These are phyloP conservation scores for Dromaius novaehollandiae DNA, from an alignment of 2,113 vertebrate genomes.

Conservation along the genomic window DNA sequence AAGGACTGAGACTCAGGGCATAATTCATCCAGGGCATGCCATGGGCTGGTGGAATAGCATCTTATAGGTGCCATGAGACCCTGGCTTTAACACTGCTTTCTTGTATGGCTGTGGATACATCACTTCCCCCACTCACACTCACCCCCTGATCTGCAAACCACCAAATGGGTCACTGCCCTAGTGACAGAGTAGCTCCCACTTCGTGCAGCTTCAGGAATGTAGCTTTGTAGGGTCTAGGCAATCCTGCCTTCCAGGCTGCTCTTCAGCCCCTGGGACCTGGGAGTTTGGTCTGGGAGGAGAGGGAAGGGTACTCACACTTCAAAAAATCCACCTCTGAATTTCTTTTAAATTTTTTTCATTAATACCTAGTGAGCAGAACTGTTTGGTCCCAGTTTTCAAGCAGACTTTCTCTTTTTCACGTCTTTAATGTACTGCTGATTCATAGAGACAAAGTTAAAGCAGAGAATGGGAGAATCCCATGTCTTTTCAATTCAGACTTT, in stretches of 20 bases:
- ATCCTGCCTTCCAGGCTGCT: neutral
- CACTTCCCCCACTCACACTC: fast-evolving
- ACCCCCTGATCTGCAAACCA: neutral
- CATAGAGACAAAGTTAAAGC: neutral
- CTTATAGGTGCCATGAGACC: neutral
- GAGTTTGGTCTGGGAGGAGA: neutral
- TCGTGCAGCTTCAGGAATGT: neutral
- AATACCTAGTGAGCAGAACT: neutral
- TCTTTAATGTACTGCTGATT: neutral
- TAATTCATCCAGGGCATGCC: neutral
- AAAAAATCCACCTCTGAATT: neutral
- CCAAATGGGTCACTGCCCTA: fast-evolving
- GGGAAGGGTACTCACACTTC: neutral
- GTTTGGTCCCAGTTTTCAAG: neutral
- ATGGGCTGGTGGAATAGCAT: neutral
- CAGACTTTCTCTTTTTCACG: neutral
- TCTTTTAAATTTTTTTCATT: too few relatives aligned
- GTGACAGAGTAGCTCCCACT: neutral
- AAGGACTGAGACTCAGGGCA: neutral
- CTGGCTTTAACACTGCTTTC: neutral
- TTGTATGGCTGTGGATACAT: neutral
- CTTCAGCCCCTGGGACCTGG: neutral
- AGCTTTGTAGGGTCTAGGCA: neutral
- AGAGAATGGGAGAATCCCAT: neutral
- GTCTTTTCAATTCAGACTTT: neutral